Conservation (phyloP, 2,888 invertebrate species). For the Hermodice carunculata region DNA sequence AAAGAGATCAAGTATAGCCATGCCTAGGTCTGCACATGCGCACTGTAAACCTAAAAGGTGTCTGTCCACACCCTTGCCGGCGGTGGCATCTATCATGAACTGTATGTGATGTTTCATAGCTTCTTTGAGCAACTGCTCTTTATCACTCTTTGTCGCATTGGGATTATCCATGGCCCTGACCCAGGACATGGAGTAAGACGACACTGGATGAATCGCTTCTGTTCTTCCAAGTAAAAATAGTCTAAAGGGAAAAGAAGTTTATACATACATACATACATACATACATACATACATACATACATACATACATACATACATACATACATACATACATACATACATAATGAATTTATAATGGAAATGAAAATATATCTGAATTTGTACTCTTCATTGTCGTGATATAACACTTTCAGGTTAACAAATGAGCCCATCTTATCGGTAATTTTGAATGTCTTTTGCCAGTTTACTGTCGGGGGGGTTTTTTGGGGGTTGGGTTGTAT, state of each 20-base stretch:
- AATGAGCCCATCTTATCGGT: no score
- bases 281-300: neutral
- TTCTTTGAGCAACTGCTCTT: constrained; percentile 43
- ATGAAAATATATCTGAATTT: no score
- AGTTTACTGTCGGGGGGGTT: no score
- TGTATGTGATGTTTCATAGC: constrained; percentile 51
- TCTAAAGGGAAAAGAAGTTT: constrained; percentile 23
- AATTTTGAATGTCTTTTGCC: no score
- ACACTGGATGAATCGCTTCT: constrained; percentile 76
- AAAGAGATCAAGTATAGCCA: constrained; percentile 51
- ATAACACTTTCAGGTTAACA: no score
- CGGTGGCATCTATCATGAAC: constrained; percentile 50
- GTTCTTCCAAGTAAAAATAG: constrained; percentile 75
- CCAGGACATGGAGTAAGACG: constrained; percentile 69
- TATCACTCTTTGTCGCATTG: constrained; percentile 41
- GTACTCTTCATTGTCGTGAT: no score
- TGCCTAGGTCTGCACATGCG: constrained; percentile 47
- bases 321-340: no score
- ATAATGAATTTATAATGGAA: no score
- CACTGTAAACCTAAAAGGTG: constrained; percentile 73
- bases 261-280: neutral
- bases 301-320: neutral
- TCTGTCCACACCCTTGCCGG: constrained; percentile 72
- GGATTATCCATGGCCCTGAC: constrained; percentile 53
- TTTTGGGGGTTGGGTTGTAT: no score